Evolutionary conservation across 2,888 invertebrate species (phyloP).

Genomic region (Sphinx pinastri): DNA sequence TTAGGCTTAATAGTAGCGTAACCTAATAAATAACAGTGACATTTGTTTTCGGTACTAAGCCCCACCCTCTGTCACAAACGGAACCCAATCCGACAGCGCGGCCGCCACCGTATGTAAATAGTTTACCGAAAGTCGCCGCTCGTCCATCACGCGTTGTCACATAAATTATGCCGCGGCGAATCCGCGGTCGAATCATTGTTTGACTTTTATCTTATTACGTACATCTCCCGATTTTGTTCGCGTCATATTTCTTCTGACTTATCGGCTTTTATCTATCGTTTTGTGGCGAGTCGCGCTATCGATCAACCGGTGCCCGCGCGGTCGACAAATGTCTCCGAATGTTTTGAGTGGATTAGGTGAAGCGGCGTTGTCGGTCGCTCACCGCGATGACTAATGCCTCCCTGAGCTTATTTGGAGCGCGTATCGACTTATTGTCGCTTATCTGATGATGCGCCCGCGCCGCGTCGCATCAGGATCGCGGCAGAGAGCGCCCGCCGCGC

Average conservation of each 20-base stretch:
- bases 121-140: slow-evolving; percentile 84
- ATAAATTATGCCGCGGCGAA: slow-evolving; percentile 85
- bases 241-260: slow-evolving; percentile 84
- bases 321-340: slow-evolving; percentile 81
- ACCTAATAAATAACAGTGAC: slow-evolving; percentile 83
- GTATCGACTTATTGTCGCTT: slow-evolving; percentile 78
- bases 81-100: slow-evolving; percentile 82
- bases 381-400: slow-evolving; percentile 73
- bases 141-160: slow-evolving; percentile 84
- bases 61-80: slow-evolving; percentile 81
- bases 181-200: slow-evolving; percentile 84
- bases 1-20: slow-evolving; percentile 77
- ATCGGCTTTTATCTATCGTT: slow-evolving; percentile 83
- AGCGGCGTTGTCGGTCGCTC: slow-evolving; percentile 67
- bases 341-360: slow-evolving; percentile 82
- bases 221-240: slow-evolving; percentile 84
- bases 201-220: slow-evolving; percentile 85
- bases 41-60: slow-evolving; percentile 83
- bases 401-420: slow-evolving; percentile 76
- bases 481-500: slow-evolving; percentile 31
- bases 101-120: slow-evolving; percentile 82
- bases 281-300: slow-evolving; percentile 81
- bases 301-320: slow-evolving; percentile 76
- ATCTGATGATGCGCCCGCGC: slow-evolving; percentile 72
- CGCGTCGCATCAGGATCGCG: slow-evolving; percentile 40